A percentile compares a stretch with the other conserved stretches of the same genome.
Evolutionary conservation across 2,888 invertebrate species (phyloP).

Genomic region (Brachyptera putata): DNA sequence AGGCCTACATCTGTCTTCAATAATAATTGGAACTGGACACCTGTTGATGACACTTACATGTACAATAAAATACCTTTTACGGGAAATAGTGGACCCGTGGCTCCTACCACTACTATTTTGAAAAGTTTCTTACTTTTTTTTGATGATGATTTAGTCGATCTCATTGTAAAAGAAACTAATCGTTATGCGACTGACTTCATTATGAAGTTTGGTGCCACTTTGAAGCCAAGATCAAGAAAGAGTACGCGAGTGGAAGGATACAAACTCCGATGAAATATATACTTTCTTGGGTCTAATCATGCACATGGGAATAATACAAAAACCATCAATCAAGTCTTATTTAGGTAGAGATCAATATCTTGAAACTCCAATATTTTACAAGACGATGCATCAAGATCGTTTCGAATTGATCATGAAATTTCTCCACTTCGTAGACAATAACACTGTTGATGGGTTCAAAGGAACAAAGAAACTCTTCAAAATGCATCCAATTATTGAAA

Average conservation of each 20-base stretch:
- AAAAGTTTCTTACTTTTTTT: not conserved
- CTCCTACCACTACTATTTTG: not conserved
- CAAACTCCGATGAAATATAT: not conserved
- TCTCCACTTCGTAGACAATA: slow-evolving; percentile 8
- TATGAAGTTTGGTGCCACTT: too few species aligned
- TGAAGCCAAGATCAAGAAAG: not conserved
- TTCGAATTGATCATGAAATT: not conserved
- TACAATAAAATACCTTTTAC: not conserved
- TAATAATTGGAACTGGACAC: too few species aligned
- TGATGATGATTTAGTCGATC: not conserved
- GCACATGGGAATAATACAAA: slow-evolving; percentile 3
- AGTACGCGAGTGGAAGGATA: not conserved
- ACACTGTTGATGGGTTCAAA: not conserved
- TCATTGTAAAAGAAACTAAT: not conserved
- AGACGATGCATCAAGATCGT: not conserved
- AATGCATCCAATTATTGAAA: not conserved
- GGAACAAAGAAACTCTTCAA: not conserved
- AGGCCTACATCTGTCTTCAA: too few species aligned
- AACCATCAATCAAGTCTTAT: slow-evolving; percentile 1
- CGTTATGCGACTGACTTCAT: not conserved
- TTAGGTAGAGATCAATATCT: not conserved
- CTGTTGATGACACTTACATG: too few species aligned
- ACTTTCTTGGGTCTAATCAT: not conserved
- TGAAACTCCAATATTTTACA: not conserved
- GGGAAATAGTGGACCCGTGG: not conserved